A percentile compares a stretch with the other conserved stretches of the same genome.
Conservation (phyloP, 2,113 vertebrate species). For the Corvus hawaiiensis region DNA sequence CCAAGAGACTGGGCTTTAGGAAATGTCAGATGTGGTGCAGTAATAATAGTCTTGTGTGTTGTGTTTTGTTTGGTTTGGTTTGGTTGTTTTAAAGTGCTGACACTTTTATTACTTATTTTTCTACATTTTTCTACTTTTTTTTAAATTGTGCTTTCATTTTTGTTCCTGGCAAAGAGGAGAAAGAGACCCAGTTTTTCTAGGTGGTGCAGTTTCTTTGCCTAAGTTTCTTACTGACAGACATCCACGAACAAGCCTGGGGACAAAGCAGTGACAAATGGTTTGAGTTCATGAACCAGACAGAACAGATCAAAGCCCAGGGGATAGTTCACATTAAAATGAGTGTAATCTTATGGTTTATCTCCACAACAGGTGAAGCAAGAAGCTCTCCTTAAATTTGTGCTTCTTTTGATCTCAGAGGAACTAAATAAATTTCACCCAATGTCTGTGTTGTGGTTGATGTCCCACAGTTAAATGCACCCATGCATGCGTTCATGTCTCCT, state of each 20-base stretch:
- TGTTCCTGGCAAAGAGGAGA: neutral
- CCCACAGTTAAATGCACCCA: neutral
- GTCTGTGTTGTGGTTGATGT: neutral
- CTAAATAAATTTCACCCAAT: neutral
- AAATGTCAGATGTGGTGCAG: neutral
- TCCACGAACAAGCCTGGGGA: neutral
- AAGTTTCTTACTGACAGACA: neutral
- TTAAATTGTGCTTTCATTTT: neutral
- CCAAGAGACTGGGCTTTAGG: neutral
- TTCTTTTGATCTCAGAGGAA: conserved; percentile 32
- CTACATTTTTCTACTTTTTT: neutral
- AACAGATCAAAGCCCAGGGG: neutral
- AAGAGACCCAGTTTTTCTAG: neutral
- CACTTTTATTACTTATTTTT: neutral
- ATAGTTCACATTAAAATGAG: neutral
- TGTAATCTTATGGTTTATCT: conserved; percentile 22
- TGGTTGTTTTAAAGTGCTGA: neutral
- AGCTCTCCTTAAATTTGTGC: neutral
- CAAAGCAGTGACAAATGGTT: neutral
- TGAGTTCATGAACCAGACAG: conserved; percentile 12
- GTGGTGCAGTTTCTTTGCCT: neutral
- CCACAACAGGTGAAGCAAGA: neutral
- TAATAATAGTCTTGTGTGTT: neutral
- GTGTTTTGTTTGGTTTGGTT: neutral
- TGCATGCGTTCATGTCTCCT: neutral